Evolutionary conservation across 1,140 invertebrate genomes (phyloP).

Genomic region (Plectrocnemia conspersa): DNA sequence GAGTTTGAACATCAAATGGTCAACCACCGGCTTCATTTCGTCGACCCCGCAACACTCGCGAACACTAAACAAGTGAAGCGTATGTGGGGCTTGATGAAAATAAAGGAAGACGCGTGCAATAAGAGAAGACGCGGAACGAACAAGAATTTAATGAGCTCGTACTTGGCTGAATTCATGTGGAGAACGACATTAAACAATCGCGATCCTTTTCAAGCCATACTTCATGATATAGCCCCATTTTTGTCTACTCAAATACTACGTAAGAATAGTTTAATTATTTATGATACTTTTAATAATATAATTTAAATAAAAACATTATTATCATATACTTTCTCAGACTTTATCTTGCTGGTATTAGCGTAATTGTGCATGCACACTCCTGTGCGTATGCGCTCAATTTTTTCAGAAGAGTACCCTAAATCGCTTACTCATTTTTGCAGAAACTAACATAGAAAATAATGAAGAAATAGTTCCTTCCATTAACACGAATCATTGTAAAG

Average conservation of each 20-base stretch:
- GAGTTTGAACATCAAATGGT: neutral
- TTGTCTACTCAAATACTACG: neutral
- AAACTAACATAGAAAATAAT: no score
- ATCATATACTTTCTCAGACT: no score
- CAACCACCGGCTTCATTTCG: neutral
- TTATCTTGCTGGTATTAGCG: no score
- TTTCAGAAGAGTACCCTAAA: no score
- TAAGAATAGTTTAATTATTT: no score
- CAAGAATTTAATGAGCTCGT: neutral
- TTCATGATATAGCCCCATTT: neutral
- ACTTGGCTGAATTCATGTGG: constrained; percentile 4
- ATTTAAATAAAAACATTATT: no score
- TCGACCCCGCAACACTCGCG: neutral
- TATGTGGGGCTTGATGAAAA: neutral
- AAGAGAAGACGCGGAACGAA: neutral
- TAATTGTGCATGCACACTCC: no score
- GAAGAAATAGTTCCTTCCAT: no score
- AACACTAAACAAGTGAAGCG: neutral
- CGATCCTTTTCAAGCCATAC: neutral
- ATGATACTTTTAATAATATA: no score
- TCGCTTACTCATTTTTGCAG: no score
- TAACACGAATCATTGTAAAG: no score
- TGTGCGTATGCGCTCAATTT: no score
- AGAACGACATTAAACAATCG: neutral
- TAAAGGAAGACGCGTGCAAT: neutral